A percentile compares a stretch with the other conserved stretches of the same genome.
phyloP scores from a whole-genome alignment of 2,113 vertebrate genomes.

The Paraplagusia blochii region DNA sequence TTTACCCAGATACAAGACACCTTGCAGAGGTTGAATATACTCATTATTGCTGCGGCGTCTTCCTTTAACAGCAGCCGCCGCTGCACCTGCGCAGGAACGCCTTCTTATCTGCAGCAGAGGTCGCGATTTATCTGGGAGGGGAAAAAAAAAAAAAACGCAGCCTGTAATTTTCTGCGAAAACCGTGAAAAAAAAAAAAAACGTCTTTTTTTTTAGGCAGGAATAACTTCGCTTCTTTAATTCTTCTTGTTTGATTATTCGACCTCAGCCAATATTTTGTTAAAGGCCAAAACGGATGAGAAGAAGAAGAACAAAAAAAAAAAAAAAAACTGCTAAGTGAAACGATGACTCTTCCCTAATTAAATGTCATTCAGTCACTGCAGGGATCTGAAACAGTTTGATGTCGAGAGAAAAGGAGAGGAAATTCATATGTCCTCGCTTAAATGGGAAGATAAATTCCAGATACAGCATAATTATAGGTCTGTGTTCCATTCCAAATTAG shows the following conservation, averaged over 20 bases:
- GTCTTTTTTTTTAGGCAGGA: conserved; percentile 42
- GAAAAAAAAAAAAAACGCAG: conserved; percentile 57
- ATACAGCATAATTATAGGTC: conserved; percentile 60
- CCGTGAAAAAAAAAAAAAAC: conserved; percentile 61
- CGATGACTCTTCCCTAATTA: conserved; percentile 69
- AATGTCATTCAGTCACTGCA: conserved; percentile 66
- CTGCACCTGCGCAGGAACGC: conserved; percentile 51
- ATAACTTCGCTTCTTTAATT: conserved; percentile 66
- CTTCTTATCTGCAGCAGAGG: conserved; percentile 67
- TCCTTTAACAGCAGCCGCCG: conserved; percentile 61
- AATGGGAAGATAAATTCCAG: conserved; percentile 47
- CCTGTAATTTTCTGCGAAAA: conserved; percentile 69
- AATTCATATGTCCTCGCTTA: conserved; percentile 63
- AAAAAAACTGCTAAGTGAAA: conserved; percentile 38
- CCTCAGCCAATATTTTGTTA: conserved; percentile 48
- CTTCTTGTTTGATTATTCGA: conserved; percentile 69
- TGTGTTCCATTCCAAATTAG: conserved; percentile 69
- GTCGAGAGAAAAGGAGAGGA: conserved; percentile 58
- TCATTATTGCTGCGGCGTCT: conserved; percentile 65
- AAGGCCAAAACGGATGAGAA: conserved; percentile 42
- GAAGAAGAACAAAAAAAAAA: conserved; percentile 4
- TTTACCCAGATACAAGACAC: conserved; percentile 72
- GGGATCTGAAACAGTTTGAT: conserved; percentile 60
- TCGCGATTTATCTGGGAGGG: conserved; percentile 64
- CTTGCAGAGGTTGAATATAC: conserved; percentile 64